Base-by-base conservation (phyloP, 2,888 invertebrate species). In the Amphimallon solstitiale region DNA sequence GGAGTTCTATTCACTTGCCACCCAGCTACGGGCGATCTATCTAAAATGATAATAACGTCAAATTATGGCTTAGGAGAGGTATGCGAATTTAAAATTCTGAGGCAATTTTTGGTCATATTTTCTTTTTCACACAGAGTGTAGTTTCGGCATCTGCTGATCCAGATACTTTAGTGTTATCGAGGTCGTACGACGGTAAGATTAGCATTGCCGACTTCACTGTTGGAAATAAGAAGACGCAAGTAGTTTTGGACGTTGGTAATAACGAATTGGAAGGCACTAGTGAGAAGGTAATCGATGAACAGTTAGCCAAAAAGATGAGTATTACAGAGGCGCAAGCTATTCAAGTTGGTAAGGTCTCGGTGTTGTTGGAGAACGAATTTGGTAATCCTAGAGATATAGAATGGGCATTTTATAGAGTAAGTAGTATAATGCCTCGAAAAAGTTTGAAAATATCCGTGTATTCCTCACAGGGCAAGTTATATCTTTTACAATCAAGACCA, bases 61-160 rank as follows among this genome's bases (percentile, higher is more conserved):
- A 92, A 93, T 81, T 92, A 88, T 79, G 94, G 94, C 0, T 84
- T 94, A 0, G 94, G 94, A 65, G 94, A 94, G 86, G 93, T 92
- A 37, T 17, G 5, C 6, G 14, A n/a, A n/a, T n/a, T n/a, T n/a
- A n/a, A n/a, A n/a, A n/a, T n/a, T n/a, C n/a, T n/a, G n/a, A n/a
- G n/a, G n/a, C n/a, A n/a, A n/a, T n/a, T n/a, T n/a, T n/a, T n/a
- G n/a, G n/a, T n/a, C n/a, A n/a, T n/a, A n/a, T n/a, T n/a, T n/a
- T 29, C 2, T 10, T 2, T 12, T 23, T 61, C 51, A 23, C 23
- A 10, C 79, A 93, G 92, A 89, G 89, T 67, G 92, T 94, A 4
- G 94, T 94, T 0, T 92, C 92, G 0, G 93, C 91, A 0, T 80
- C 85, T 46, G 86, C 89, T 0, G 93, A 93, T 73, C 94, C 94